Evolutionary conservation across 2,113 vertebrate species (phyloP), one percentile per base, ranked within the genome.

Genomic region (Hystrix brachyura): DNA sequence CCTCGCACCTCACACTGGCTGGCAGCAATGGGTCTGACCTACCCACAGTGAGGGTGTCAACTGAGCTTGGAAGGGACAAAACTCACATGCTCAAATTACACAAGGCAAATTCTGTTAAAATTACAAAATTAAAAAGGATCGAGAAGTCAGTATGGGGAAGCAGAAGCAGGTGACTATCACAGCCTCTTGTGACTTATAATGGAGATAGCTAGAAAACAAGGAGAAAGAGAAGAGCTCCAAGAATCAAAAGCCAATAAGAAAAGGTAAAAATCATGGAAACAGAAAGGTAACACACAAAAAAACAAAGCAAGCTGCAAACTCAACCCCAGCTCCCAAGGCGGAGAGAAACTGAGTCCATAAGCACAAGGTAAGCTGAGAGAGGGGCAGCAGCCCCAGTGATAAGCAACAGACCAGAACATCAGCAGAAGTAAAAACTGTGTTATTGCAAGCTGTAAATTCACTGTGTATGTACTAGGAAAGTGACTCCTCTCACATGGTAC

Each of bases 71-170:
- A 81, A 94, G 43, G 55, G 64, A 51, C 21, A 21, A 38, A 91
- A 90, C 7, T 55, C 79, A 80, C 11, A 91, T 27, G 27, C 38
- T 81, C 87, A 94, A 88, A 17, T 25, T 90, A 69, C 86, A 90
- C 19, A 43, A 55, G 59, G 46, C 23, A 94, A 76, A 1, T 87
- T 32, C 8, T 55, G 72, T 25, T 80, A 94, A 76, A 91, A 55
- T 8, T 38, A 53, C 43, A 19, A 11, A 32, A 59, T 81, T 83
- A 65, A 69, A 92, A 89, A 91, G 51, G 7, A 92, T 57, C n/a
- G 57, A 64, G 38, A 87, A 27, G 23, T 32, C 74, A 48, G 3
- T 25, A 76, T 48, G 43, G 46, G 12, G 13, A 17, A 76, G 6
- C 23, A 76, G 27, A 78, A 51, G 46, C 74, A 32, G 14, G 25